These are phyloP conservation scores for Telenomus remus DNA, from an alignment of 1,140 invertebrate genomes.

Conservation along the genomic window DNA sequence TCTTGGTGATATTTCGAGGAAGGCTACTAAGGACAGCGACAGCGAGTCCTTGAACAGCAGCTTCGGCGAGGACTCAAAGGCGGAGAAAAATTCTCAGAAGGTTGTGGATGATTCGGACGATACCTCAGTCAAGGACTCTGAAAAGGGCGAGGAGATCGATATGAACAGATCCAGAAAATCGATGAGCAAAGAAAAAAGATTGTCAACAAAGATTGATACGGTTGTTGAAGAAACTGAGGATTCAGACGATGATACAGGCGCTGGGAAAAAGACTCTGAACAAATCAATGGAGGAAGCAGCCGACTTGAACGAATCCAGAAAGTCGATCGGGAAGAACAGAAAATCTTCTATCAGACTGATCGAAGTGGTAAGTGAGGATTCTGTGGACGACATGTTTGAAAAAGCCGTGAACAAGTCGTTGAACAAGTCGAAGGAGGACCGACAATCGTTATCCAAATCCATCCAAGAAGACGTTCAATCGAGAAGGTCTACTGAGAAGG, in stretches of 20 bases:
- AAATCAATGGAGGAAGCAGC: background rate
- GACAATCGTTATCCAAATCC: background rate
- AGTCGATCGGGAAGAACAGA: background rate
- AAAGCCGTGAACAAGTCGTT: background rate
- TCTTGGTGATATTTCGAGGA: too few species aligned
- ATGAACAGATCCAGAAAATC: too few species aligned
- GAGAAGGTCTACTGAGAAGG: too few species aligned
- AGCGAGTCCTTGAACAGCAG: too few species aligned
- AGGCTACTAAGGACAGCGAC: too few species aligned
- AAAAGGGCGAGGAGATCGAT: too few species aligned
- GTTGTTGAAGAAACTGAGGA: background rate
- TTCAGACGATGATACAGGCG: background rate
- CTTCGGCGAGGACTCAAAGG: too few species aligned
- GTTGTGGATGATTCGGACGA: too few species aligned
- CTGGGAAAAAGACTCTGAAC: background rate
- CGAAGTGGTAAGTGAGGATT: background rate
- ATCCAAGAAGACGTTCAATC: background rate
- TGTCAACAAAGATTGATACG: too few species aligned
- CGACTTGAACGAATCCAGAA: background rate
- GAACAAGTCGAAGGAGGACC: background rate
- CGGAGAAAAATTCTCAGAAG: too few species aligned
- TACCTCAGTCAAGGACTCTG: too few species aligned
- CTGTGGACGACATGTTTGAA: background rate
- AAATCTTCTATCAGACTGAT: background rate
- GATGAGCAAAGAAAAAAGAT: too few species aligned